A percentile compares a stretch with the other conserved stretches of the same genome.
Evolutionary conservation across 1,140 invertebrate genomes (phyloP).

Genomic region (Hermatobates lingyangjiaoensis): DNA sequence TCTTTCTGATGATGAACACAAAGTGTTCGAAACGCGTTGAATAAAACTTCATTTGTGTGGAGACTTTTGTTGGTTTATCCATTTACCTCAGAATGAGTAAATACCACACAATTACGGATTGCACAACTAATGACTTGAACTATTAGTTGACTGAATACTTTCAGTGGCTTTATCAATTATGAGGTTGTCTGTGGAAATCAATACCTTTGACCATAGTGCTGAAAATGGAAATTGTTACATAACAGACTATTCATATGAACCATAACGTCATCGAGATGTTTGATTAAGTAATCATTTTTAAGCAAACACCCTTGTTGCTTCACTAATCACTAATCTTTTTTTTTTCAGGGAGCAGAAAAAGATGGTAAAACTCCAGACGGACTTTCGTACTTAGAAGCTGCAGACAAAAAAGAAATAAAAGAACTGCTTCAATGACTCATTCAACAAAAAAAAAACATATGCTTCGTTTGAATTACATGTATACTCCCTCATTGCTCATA

Average conservation of each 20-base stretch:
- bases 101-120: no score
- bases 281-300: neutral
- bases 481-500: no score
- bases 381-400: slow-evolving; percentile 63
- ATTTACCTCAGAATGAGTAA: no score
- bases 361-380: slow-evolving; percentile 71
- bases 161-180: neutral
- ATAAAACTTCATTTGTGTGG: no score
- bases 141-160: no score
- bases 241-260: neutral
- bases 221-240: neutral
- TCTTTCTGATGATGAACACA: no score
- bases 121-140: no score
- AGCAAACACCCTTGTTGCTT: neutral
- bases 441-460: neutral
- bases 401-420: slow-evolving; percentile 84
- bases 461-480: neutral
- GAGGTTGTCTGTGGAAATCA: neutral
- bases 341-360: slow-evolving; percentile 58
- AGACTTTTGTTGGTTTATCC: no score
- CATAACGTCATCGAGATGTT: neutral
- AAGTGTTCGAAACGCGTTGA: no score
- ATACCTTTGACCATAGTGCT: neutral
- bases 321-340: slow-evolving; percentile 7
- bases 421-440: slow-evolving; percentile 30